A percentile compares a stretch with the other conserved stretches of the same genome.
phyloP scores from a whole-genome alignment of 2,113 vertebrate species.

The Pangasianodon hypophthalmus region DNA sequence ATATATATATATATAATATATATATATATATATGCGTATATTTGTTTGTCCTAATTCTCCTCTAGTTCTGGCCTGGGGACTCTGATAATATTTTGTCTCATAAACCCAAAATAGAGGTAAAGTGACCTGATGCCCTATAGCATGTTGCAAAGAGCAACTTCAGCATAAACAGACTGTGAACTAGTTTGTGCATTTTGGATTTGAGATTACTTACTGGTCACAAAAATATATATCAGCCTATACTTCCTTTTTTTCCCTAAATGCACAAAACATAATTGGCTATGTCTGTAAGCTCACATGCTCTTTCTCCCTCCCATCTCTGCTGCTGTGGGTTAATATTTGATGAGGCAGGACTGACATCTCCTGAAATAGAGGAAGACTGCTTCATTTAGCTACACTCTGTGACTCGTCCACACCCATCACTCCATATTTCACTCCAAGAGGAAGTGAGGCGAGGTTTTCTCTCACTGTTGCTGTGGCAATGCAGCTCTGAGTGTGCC shows the following conservation, averaged over 20 bases:
- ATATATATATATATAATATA: no score
- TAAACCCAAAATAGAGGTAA: background rate
- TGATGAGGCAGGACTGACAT: background rate
- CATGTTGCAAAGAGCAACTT: background rate
- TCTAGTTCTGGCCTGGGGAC: background rate
- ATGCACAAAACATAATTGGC: background rate
- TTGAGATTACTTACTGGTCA: background rate
- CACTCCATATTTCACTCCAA: background rate
- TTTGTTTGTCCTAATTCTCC: background rate
- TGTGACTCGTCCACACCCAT: slow-evolving; percentile 8
- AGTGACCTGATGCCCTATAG: background rate
- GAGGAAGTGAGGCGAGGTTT: background rate
- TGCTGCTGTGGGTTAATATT: slow-evolving; percentile 14
- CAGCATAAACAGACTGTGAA: background rate
- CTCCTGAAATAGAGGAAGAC: background rate
- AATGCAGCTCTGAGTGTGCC: slow-evolving; percentile 68
- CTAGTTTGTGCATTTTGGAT: background rate
- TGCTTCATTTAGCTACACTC: background rate
- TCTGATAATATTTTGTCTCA: background rate
- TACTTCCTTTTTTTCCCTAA: background rate
- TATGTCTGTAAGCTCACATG: background rate
- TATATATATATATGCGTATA: background rate
- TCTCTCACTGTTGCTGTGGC: slow-evolving; percentile 59
- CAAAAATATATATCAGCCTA: background rate
- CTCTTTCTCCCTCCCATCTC: background rate